Percentiles rank a stretch among this genome's conserved stretches.
These are phyloP conservation scores for Oryzias dopingdopingensis DNA, from an alignment of 2,797 vertebrate genomes.

Conservation along the genomic window DNA sequence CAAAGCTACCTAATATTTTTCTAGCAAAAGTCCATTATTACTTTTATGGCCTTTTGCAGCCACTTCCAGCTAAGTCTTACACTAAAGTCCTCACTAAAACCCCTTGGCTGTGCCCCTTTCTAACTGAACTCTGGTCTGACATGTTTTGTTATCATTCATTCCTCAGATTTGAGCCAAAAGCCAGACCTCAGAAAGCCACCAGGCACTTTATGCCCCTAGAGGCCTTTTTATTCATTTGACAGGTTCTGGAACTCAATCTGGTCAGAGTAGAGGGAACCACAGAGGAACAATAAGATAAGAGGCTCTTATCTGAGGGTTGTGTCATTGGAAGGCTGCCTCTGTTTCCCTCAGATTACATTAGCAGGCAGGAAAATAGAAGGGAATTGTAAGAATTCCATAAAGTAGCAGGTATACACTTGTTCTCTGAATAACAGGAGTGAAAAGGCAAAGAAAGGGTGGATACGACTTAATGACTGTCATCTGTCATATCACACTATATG, in stretches of 20 bases:
- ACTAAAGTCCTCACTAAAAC: no score
- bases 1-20: no score
- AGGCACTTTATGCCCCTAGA: constrained; percentile 42
- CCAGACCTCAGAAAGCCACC: constrained; percentile 52
- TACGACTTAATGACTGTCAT: constrained; percentile 16
- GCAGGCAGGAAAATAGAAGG: constrained; percentile 77
- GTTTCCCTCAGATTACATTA: constrained; percentile 80
- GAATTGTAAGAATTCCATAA: constrained; percentile 74
- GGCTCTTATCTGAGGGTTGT: constrained; percentile 76
- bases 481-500: constrained; percentile 4
- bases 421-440: constrained; percentile 67
- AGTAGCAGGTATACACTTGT: constrained; percentile 54
- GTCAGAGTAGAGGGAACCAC: constrained; percentile 47
- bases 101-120: background rate
- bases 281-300: constrained; percentile 78
- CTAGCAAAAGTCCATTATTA: background rate
- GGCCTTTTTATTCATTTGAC: constrained; percentile 60
- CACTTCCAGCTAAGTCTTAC: constrained; percentile 7
- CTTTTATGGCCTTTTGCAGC: constrained; percentile 3
- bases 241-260: constrained; percentile 62
- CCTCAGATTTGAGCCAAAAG: constrained; percentile 44
- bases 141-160: constrained; percentile 49
- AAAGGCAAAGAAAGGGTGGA: constrained; percentile 23
- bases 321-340: constrained; percentile 72
- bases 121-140: constrained; percentile 21